Conservation (phyloP, 2,797 vertebrate species). For the Xenopus petersii region DNA sequence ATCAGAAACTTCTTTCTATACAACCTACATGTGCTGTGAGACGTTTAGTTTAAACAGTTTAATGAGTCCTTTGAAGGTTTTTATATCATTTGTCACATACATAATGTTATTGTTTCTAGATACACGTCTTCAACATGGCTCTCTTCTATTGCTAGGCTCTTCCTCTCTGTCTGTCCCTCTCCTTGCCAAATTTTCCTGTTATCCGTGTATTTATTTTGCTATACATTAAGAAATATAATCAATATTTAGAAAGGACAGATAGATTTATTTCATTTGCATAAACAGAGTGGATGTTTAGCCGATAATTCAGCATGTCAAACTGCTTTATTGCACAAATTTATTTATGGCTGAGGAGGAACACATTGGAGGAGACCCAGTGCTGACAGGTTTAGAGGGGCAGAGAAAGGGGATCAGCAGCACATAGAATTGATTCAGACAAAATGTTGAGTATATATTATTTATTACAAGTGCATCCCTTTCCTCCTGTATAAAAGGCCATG, state of each 20-base stretch:
- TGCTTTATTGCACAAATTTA: constrained; percentile 62
- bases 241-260: constrained; percentile 55
- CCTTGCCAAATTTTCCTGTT: constrained; percentile 15
- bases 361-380: constrained; percentile 35
- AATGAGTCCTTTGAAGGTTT: background rate
- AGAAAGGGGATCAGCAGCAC: constrained; percentile 9
- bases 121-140: background rate
- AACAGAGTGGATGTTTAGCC: constrained; percentile 59
- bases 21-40: background rate
- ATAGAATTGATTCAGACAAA: background rate
- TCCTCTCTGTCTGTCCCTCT: background rate
- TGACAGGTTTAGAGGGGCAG: constrained; percentile 39
- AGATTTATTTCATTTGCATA: constrained; percentile 64
- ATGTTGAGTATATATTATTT: background rate
- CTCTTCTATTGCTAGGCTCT: constrained; percentile 15
- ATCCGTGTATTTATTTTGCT: constrained; percentile 47
- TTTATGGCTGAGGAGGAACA: constrained; percentile 54
- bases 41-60: constrained; percentile 1
- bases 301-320: constrained; percentile 59
- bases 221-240: constrained; percentile 54
- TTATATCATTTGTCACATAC: constrained; percentile 16
- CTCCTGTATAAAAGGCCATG: no score
- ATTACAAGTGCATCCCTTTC: no score
- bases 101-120: constrained; percentile 7
- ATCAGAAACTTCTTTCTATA: background rate